phyloP scores from a whole-genome alignment of 1,140 invertebrate species.

The Agrypnia vestita region DNA sequence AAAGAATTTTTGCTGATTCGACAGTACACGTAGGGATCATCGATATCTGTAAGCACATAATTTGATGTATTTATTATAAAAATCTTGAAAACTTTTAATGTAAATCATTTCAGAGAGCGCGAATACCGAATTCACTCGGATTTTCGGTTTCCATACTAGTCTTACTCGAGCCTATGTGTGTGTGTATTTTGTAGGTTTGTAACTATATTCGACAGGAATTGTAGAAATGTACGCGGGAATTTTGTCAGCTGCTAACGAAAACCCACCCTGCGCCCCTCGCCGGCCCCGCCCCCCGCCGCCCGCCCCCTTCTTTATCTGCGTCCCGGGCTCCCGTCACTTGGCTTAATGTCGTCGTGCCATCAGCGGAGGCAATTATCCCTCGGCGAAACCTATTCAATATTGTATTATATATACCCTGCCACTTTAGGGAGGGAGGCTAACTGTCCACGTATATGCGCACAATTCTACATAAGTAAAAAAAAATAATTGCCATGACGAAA shows the following conservation, averaged over 20 bases:
- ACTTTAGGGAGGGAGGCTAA: background rate
- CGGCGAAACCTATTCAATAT: conserved; percentile 11
- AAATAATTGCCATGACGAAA: no score
- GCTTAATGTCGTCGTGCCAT: conserved; percentile 31
- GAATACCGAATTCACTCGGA: background rate
- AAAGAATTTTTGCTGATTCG: no score
- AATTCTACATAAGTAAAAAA: no score
- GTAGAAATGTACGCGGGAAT: conserved; percentile 34
- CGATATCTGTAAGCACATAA: no score
- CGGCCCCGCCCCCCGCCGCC: background rate
- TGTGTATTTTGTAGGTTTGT: background rate
- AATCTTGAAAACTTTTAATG: no score
- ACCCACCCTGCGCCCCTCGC: background rate
- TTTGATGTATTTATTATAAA: no score
- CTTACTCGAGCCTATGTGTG: background rate
- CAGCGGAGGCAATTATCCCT: conserved; percentile 31
- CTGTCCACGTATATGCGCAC: no score
- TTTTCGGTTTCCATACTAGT: background rate
- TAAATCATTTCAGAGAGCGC: no score
- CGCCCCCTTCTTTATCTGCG: no score
- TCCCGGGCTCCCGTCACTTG: conserved; percentile 6
- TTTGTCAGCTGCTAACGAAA: conserved; percentile 28
- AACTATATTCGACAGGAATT: conserved; percentile 32
- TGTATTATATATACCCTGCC: conserved; percentile 14
- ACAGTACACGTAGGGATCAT: no score